Conservation (phyloP, 2,797 vertebrate genomes). For the Platyrinchus mystaceus region DNA sequence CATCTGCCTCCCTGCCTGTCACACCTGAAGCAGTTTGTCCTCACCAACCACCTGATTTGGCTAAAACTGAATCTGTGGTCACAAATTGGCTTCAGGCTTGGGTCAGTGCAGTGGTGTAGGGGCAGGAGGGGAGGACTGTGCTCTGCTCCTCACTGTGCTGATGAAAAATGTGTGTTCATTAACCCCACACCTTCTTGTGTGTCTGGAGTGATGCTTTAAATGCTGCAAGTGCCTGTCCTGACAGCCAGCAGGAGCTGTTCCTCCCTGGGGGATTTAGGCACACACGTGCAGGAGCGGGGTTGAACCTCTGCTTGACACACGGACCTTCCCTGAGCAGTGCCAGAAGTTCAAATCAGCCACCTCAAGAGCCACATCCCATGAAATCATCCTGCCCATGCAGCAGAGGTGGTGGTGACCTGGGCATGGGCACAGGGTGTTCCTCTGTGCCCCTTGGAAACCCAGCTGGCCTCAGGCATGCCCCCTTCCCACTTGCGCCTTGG, state of each 20-base stretch:
- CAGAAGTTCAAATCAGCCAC: background rate
- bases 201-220: background rate
- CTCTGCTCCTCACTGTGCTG: background rate
- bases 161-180: accelerated
- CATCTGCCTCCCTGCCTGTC: background rate
- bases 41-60: accelerated
- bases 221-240: accelerated
- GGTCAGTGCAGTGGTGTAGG: accelerated
- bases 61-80: background rate
- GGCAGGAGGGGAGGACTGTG: background rate
- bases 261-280: background rate
- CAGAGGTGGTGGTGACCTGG: background rate
- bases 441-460: background rate
- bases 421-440: background rate
- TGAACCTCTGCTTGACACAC: background rate
- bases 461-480: accelerated
- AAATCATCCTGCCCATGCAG: accelerated
- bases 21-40: background rate
- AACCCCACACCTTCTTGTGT: background rate
- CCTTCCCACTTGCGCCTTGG: accelerated
- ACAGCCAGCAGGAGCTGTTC: background rate
- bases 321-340: background rate
- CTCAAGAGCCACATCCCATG: accelerated
- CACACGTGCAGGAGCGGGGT: accelerated
- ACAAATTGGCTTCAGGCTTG: accelerated